phyloP scores from a whole-genome alignment of 2,888 invertebrate genomes.

The Molorchus minor region DNA sequence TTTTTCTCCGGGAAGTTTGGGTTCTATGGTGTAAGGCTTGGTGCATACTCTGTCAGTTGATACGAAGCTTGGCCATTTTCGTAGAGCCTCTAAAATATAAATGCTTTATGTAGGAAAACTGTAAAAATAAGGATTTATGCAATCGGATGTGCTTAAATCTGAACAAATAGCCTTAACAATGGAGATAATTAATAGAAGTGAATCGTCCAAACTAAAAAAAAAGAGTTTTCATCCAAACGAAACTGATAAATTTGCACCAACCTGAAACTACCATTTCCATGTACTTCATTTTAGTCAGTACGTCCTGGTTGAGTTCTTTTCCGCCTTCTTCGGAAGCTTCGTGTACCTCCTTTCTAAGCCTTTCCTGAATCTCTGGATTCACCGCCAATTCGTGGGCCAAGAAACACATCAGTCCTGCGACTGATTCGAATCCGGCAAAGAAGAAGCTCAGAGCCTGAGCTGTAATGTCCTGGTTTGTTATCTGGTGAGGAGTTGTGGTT shows the following conservation, averaged over 20 bases:
- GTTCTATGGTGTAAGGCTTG: slow-evolving; percentile 60
- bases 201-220: too few relatives aligned
- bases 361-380: slow-evolving; percentile 68
- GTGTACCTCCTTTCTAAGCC: slow-evolving; percentile 67
- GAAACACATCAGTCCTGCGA: slow-evolving; percentile 64
- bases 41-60: slow-evolving; percentile 65
- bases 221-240: too few relatives aligned
- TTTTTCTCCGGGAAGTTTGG: slow-evolving; percentile 41
- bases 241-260: too few relatives aligned
- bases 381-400: slow-evolving; percentile 67
- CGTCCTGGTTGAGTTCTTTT: slow-evolving; percentile 61
- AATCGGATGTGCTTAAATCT: background rate
- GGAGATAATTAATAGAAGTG: too few relatives aligned
- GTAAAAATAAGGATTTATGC: background rate
- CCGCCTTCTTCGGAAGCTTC: slow-evolving; percentile 48
- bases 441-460: slow-evolving; percentile 68
- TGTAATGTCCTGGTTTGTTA: slow-evolving; percentile 64
- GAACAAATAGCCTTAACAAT: background rate
- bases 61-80: slow-evolving; percentile 65
- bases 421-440: slow-evolving; percentile 66
- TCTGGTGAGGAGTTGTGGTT: slow-evolving; percentile 24
- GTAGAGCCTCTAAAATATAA: slow-evolving; percentile 60
- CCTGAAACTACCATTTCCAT: slow-evolving; percentile 64
- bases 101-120: background rate
- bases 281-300: slow-evolving; percentile 64